Conservation (phyloP, 2,797 vertebrate genomes). For the Oophaga sylvatica region DNA sequence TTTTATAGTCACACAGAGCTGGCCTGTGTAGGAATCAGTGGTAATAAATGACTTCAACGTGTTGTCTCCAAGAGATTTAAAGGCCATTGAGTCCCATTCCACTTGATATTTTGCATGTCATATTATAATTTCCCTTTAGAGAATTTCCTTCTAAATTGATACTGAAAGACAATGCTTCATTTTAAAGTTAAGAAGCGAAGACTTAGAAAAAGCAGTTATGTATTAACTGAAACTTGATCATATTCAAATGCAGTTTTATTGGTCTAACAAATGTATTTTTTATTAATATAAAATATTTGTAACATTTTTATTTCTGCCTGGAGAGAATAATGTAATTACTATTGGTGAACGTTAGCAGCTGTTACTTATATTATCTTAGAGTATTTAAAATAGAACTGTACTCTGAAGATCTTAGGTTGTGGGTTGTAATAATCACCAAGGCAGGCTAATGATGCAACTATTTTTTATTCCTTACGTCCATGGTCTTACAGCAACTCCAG, state of each 20-base stretch:
- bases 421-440: too few relatives aligned
- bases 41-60: constrained; percentile 64
- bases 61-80: constrained; percentile 66
- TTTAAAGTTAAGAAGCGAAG: constrained; percentile 29
- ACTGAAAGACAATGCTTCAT: constrained; percentile 56
- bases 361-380: neutral
- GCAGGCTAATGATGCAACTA: too few relatives aligned
- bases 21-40: constrained; percentile 59
- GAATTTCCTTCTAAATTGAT: constrained; percentile 61
- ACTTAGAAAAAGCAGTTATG: constrained; percentile 4
- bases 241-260: neutral
- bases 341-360: neutral
- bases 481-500: too few relatives aligned
- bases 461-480: too few relatives aligned
- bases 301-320: neutral
- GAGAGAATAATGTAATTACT: neutral
- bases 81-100: constrained; percentile 65
- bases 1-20: constrained; percentile 64
- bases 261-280: too few relatives aligned
- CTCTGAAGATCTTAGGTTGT: too few relatives aligned
- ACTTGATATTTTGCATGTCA: constrained; percentile 63
- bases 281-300: too few relatives aligned
- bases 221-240: neutral
- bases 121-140: constrained; percentile 61
- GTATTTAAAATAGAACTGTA: too few relatives aligned